Evolutionary conservation across 2,888 invertebrate species (phyloP), one percentile per base, ranked within the genome.

Genomic region (Linnaemya tessellans): DNA sequence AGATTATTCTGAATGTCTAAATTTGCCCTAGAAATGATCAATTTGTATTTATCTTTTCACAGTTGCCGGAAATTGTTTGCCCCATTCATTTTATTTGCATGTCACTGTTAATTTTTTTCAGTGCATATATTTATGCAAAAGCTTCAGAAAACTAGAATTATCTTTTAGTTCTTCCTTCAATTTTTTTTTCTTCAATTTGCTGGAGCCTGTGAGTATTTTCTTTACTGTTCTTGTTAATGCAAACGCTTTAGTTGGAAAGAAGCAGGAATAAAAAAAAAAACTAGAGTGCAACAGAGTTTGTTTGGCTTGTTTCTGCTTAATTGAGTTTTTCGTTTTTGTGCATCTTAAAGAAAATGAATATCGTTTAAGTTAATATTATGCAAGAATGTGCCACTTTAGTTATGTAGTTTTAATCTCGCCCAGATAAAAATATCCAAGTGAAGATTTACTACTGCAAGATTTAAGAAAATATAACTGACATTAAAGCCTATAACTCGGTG

Each of bases 351-450:
- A 77, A 83, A 78, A 58, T 62, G 71, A 65, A 80, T 77, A 73
- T 86, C 79, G 77, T 82, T 84, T 82, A 60, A 64, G 70, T 78
- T 82, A 85, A 82, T 79, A 82, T 79, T 85, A 82, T 85, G 82
- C 80, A 84, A 80, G 80, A 84, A 84, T 84, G 80, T 75, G 71
- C 65, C 70, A 80, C 70, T 84, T 77, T 49, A 71, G 77, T 65
- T 77, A 22, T 82, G 82, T 82, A 77, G 77, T 78, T 78, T 83
- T 83, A 83, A 83, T 83, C 77, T 78, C 15, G 20, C 25, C 7
- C 8, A 82, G 82, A 82, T 82, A 82, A 77, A 56, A 75, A 70
- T 74, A 81, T 68, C 68, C 68, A 51, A 54, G 62, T 46, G 56
- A 64, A 82, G 77, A 77, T 77, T 82, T 82, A 60, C 80, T 67